A percentile compares a stretch with the other conserved stretches of the same genome.
phyloP scores from a whole-genome alignment of 2,113 vertebrate species.

The Prolemur simus region DNA sequence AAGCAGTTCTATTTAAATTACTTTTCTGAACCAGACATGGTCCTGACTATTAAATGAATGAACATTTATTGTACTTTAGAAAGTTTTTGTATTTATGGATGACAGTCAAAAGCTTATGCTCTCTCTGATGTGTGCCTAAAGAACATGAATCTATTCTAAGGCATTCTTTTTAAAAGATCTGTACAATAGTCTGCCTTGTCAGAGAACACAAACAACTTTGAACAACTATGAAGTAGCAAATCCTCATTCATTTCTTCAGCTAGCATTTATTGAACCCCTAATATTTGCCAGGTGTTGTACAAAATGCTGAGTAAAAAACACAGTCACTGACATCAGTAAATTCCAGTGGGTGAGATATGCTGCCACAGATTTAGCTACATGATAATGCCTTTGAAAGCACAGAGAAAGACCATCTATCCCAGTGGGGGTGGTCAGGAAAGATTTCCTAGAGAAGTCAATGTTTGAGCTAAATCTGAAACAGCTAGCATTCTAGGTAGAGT shows the following conservation, averaged over 20 bases:
- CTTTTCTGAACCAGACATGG: neutral
- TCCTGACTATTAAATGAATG: neutral
- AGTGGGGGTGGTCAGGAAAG: neutral
- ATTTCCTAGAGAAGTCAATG: neutral
- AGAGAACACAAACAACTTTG: neutral
- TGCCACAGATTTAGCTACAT: neutral
- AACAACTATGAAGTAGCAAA: neutral
- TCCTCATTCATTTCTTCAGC: neutral
- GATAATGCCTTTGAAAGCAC: neutral
- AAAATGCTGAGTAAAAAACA: neutral
- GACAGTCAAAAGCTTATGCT: neutral
- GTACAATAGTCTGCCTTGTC: neutral
- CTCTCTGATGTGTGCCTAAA: neutral
- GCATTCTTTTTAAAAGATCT: neutral
- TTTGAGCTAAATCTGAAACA: neutral
- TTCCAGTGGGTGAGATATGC: neutral
- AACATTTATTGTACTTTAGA: neutral
- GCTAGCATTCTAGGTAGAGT: neutral
- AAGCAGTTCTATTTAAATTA: slow-evolving; percentile 14
- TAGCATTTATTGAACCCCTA: neutral
- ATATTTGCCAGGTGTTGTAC: neutral
- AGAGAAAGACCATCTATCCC: neutral
- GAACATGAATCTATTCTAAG: neutral
- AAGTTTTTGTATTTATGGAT: neutral
- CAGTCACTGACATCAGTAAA: neutral